Base-by-base conservation (phyloP, 2,113 vertebrate species). In the Butastur rufipennis region DNA sequence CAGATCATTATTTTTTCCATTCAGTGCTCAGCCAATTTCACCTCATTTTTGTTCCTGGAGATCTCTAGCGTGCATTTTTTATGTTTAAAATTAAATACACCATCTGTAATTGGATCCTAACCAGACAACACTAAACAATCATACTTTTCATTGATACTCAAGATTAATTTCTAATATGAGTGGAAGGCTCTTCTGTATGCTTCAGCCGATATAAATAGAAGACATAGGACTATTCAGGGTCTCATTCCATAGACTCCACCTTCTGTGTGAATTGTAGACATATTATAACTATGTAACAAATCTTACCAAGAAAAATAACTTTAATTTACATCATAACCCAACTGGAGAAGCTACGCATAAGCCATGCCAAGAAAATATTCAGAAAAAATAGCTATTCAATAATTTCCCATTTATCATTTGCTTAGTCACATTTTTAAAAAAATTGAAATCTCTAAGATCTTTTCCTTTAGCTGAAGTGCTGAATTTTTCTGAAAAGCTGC, bases 41-140 rank as follows among this genome's bases (percentile, higher is more conserved):
- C 80, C 81, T 96, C 73, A 40, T 96, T 97, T 94, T 97, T 96
- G 75, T 95, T 96, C 82, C 86, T 93, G 93, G 90, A 96, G 94
- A 95, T 95, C 88, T 96, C 95, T 79, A 92, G 91, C 86, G 72
- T 96, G 84, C 17, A 4, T 95, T 92, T 91, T 93, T 80, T 74
- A 95, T 72, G 82, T 97, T 96, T 97, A 96, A 98, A 97, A 96
- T 97, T 97, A 97, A 97, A 97, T 88, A 96, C 58, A 80, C 80
- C 91, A 90, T 58, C 94, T 13, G 15, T 96, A 97, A 96, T 85
- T 96, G 95, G 95, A 97, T 95, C 83, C 90, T 95, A 95, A 95
- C 80, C 93, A 97, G 95, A 95, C 79, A 93, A 94, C 92, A 86
- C 85, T 62, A 89, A 96, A 85, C 91, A 95, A 88, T 96, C 89